phyloP scores from a whole-genome alignment of 1,140 invertebrate species.

The Sitobion miscanthi region DNA sequence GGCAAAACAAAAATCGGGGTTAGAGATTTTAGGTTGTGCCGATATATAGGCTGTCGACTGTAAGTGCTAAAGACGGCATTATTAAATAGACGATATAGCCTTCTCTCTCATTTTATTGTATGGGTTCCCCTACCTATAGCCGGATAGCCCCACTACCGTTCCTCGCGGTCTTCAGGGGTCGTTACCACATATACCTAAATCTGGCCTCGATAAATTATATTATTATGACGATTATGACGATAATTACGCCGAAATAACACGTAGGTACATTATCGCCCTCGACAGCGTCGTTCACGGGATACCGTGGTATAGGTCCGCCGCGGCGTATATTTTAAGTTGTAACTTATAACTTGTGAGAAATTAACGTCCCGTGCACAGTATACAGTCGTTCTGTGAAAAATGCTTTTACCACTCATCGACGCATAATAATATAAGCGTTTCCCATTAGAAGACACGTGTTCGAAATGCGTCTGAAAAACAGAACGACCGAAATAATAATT shows the following conservation, averaged over 20 bases:
- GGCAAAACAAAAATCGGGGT: no score
- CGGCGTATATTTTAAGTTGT: neutral
- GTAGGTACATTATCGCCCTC: neutral
- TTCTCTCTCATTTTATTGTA: neutral
- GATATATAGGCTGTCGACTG: no score
- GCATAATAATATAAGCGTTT: neutral
- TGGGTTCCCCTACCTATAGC: neutral
- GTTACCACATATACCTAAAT: no score
- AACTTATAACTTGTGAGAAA: neutral
- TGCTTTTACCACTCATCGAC: neutral
- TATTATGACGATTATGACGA: neutral
- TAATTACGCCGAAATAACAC: neutral
- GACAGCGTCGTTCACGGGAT: no score
- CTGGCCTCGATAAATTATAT: no score
- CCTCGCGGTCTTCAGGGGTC: neutral
- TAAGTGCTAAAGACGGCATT: no score
- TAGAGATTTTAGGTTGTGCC: no score
- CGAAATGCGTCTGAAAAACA: neutral
- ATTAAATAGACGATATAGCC: no score
- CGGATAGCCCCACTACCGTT: neutral
- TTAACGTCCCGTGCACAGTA: neutral
- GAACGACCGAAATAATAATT: neutral
- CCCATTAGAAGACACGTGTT: neutral
- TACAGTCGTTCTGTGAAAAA: neutral
- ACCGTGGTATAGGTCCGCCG: no score